Evolutionary conservation across 2,888 invertebrate species (phyloP), one percentile per base, ranked within the genome.

Genomic region (Lithosia quadra): DNA sequence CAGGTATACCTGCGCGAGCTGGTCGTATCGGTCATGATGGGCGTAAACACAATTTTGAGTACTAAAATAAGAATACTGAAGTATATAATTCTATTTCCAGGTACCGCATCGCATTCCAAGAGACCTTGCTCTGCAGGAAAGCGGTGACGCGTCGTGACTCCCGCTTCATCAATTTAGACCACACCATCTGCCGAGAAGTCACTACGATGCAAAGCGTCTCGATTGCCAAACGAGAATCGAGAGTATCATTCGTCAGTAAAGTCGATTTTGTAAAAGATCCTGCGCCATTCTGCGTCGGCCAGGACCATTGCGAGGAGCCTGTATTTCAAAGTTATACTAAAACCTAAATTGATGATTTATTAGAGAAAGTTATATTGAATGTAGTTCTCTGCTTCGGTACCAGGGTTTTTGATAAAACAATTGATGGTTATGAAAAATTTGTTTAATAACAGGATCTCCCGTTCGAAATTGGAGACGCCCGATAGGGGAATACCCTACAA

Each of bases 101-200:
- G 79, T 98, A 98, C 91, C 96, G 98, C 18, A 94, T 96, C 62
- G 98, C 98, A 0, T 98, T 98, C 84, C 96, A 96, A 78, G 96
- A 97, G 85, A 97, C 97, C 0, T 92, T 98, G 72, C 96, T 97
- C 71, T 96, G 97, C 74, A 91, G 92, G 22, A 89, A 88, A 39
- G 72, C 69, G 4, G 84, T 85, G 18, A 90, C 88, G 0, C 91
- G 93, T 1, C 92, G 92, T 33, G 95, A 93, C 75, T 93, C 91
- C 24, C 83, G 90, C 13, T 95, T 94, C 65, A 93, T 95, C 76
- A 92, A 93, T 65, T 84, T 94, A 9, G 80, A 81, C 60, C 96
- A 96, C 80, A 95, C 96, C 9, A 94, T 95, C 82, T 88, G 89
- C 66, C 92, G 96, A 53, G 94, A 96, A 39, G 93, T 95, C 58